These are phyloP conservation scores for Vultur gryphus DNA, from an alignment of 2,797 vertebrate genomes.

Conservation along the genomic window DNA sequence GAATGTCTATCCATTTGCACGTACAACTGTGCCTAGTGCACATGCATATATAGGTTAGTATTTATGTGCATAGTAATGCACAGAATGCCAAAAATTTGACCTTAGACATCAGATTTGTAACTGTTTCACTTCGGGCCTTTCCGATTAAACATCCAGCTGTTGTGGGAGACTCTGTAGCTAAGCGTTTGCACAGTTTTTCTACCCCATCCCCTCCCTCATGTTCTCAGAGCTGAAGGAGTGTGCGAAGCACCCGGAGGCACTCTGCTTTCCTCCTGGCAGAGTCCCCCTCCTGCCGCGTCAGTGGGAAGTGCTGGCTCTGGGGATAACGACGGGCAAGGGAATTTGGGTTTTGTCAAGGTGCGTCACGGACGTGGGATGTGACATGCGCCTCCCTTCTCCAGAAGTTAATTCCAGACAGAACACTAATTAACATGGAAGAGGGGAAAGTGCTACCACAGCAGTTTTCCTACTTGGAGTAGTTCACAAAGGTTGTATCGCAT, in stretches of 20 bases:
- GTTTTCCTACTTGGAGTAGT: neutral
- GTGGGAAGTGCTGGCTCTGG: neutral
- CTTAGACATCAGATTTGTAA: neutral
- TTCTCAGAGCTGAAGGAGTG: neutral
- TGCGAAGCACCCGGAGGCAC: accelerated
- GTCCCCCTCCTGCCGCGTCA: neutral
- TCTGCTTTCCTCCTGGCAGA: neutral
- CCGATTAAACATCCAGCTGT: neutral
- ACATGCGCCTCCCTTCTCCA: neutral
- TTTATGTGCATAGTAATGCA: neutral
- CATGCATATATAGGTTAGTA: neutral
- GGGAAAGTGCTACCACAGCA: neutral
- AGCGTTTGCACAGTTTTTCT: neutral
- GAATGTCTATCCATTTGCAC: neutral
- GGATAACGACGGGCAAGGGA: neutral
- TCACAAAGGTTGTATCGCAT: neutral
- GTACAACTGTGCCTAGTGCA: neutral
- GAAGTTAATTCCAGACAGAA: neutral
- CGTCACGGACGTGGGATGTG: neutral
- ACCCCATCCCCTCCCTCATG: neutral
- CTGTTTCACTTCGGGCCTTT: neutral
- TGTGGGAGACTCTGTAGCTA: neutral
- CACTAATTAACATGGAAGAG: neutral
- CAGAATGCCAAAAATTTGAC: slow-evolving; percentile 19
- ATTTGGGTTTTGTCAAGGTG: neutral